phyloP scores from a whole-genome alignment of 2,113 vertebrate genomes.

The Falco punctatus region DNA sequence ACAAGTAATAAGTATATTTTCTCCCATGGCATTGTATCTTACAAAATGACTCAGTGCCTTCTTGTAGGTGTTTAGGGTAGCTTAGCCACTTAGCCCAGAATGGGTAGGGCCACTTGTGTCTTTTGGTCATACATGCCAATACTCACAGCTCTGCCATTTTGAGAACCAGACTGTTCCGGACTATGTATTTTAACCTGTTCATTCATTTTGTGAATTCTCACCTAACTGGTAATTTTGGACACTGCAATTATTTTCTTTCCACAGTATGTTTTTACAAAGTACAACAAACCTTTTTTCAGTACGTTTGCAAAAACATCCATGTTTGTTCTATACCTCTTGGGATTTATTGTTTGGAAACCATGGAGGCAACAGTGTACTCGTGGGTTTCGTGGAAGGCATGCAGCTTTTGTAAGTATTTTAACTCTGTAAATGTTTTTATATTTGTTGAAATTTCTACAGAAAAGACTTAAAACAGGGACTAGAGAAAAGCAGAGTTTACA shows the following conservation, averaged over 20 bases:
- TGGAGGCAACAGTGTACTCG: slow-evolving; percentile 94
- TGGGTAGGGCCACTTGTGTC: background rate
- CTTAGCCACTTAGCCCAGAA: background rate
- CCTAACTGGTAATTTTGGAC: slow-evolving; percentile 20
- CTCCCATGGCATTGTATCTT: background rate
- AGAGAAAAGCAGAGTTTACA: background rate
- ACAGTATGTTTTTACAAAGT: slow-evolving; percentile 95
- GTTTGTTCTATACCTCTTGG: slow-evolving; percentile 95
- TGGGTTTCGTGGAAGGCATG: slow-evolving; percentile 81
- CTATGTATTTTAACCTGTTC: background rate
- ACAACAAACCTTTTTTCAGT: slow-evolving; percentile 98
- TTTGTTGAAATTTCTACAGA: background rate
- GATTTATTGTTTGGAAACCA: slow-evolving; percentile 95
- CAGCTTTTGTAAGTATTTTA: slow-evolving; percentile 85
- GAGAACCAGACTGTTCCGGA: background rate
- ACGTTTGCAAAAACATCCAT: slow-evolving; percentile 98
- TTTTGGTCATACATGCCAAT: background rate
- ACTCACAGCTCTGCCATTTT: background rate
- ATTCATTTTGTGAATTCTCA: background rate
- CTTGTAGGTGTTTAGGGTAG: background rate
- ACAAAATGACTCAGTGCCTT: background rate
- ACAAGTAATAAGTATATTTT: background rate
- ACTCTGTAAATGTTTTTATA: background rate
- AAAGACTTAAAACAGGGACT: background rate
- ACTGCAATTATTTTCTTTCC: slow-evolving; percentile 52